Evolutionary conservation across 2,797 vertebrate species (phyloP).

Genomic region (Periparus ater): DNA sequence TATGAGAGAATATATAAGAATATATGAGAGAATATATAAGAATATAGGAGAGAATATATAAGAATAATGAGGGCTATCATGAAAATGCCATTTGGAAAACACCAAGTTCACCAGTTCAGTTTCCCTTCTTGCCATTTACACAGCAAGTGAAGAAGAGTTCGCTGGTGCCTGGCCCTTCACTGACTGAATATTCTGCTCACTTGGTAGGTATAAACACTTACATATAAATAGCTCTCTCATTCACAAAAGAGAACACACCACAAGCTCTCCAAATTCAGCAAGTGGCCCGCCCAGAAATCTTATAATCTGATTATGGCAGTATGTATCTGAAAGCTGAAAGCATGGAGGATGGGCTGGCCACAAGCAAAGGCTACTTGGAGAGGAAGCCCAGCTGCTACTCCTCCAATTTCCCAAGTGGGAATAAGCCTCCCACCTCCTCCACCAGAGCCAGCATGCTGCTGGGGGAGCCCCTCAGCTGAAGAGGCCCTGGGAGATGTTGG

Average conservation of each 20-base stretch:
- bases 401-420: not conserved
- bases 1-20: not conserved
- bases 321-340: not conserved
- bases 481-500: not conserved
- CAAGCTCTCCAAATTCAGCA: not conserved
- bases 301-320: not conserved
- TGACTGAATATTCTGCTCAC: not conserved
- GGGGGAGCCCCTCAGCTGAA: not conserved
- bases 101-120: not conserved
- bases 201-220: not conserved
- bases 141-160: not conserved
- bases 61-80: not conserved
- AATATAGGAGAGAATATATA: not conserved
- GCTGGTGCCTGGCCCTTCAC: not conserved
- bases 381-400: not conserved
- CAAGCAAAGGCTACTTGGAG: not conserved
- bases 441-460: not conserved
- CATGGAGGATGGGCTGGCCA: fast-evolving
- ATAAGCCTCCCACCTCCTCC: not conserved
- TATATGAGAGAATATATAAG: constrained; percentile 7
- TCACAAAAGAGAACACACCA: not conserved
- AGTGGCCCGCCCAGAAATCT: not conserved
- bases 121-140: not conserved
- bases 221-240: not conserved
- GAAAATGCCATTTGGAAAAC: not conserved